Base-by-base conservation (phyloP, 37 sponge, comb jelly and placozoan genomes). In the Diacarnus erythraeanus region DNA sequence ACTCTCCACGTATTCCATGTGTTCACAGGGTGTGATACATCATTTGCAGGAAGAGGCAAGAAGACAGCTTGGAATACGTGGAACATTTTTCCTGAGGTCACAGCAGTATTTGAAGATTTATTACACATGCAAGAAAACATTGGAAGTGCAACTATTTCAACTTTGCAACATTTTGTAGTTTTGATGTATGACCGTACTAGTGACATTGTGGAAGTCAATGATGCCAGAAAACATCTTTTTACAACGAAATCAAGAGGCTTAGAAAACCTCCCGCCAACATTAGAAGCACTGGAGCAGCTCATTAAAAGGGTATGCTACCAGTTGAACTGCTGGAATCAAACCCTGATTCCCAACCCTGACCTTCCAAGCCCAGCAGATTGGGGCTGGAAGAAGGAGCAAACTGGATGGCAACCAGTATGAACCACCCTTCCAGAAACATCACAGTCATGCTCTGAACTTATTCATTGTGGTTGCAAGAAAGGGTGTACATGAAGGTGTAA, bases 331-430 rank as follows among this genome's bases (percentile, higher is more conserved):
- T 60, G 61, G 61, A 60, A 60, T 20, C 61, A 60, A 25, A 60
- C 27, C 61, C 27, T 60, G 61, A 60, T 60, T 60, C 27, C 9
- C 23, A 60, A 60, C 61, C 61, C 61, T 17, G 61, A 60, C 61
- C 61, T 60, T 60, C 61, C 61, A 60, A 60, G 27, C 61, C 61
- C 61, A 60, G 27, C 61, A 60, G 61, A 60, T 21, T 6, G 61
- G 4, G 27, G 21, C 61, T n/a, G 61, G 51, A 47, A 15, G 71
- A 39, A 36, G 5, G 18, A 23, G 71, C 33, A 70, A 9, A 8
- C 8, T 21, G 5, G 41, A 15, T 26, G 38, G 6, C 5, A 39
- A 21, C 33, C n/a, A 70, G 35, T 70, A 70, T 23, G 51, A 12
- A 47, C 51, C 51, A 47, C 51, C 61, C 61, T 60, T 60, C 22